These are phyloP conservation scores for Craniophora ligustri DNA, from an alignment of 2,888 invertebrate species.

Conservation along the genomic window DNA sequence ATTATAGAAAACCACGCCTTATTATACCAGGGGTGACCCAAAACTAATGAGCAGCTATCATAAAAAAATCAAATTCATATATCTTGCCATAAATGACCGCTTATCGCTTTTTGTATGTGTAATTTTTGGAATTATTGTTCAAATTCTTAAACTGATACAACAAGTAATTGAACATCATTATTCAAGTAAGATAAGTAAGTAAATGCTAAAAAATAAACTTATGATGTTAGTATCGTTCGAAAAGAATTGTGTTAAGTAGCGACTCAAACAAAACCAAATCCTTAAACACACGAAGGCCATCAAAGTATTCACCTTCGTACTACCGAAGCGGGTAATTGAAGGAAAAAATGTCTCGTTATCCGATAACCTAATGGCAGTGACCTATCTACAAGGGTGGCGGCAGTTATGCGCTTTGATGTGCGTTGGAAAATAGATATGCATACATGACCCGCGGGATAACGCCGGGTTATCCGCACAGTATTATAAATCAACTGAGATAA, in stretches of 20 bases:
- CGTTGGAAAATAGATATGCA: slow-evolving; percentile 17
- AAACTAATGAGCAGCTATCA: neutral
- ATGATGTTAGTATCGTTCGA: neutral
- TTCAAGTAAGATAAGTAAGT: too few relatives aligned
- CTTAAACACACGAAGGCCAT: slow-evolving; percentile 28
- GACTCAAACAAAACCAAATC: slow-evolving; percentile 15
- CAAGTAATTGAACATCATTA: too few relatives aligned
- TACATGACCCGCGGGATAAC: slow-evolving; percentile 1
- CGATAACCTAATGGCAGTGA: slow-evolving; percentile 52
- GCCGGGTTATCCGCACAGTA: slow-evolving; percentile 34
- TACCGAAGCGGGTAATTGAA: slow-evolving; percentile 22
- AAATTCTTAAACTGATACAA: too few relatives aligned
- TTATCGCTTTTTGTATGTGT: too few relatives aligned
- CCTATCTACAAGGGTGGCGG: slow-evolving; percentile 29
- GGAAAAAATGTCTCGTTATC: slow-evolving; percentile 38
- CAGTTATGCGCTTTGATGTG: slow-evolving; percentile 40
- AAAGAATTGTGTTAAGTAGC: neutral
- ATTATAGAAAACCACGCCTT: too few relatives aligned
- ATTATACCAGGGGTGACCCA: too few relatives aligned
- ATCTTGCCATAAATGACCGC: too few relatives aligned
- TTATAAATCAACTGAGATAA: slow-evolving; percentile 23
- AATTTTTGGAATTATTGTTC: too few relatives aligned
- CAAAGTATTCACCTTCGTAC: slow-evolving; percentile 27
- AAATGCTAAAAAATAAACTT: too few relatives aligned
- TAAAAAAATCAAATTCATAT: neutral